These are phyloP conservation scores for Thymelicus sylvestris DNA, from an alignment of 2,888 invertebrate genomes.

Conservation along the genomic window DNA sequence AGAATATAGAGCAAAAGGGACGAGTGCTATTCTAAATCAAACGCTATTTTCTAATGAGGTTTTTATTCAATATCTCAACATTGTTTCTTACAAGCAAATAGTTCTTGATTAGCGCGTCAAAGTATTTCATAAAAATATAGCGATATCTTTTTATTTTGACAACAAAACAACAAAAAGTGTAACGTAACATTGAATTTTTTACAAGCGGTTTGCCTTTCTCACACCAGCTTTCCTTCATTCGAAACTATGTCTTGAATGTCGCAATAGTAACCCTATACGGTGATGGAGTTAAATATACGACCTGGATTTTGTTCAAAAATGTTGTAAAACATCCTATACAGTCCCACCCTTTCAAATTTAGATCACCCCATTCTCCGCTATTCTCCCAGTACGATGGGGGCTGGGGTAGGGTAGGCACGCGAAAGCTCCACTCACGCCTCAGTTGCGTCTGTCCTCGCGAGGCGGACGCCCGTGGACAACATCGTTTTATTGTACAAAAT, in stretches of 20 bases:
- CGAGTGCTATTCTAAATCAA: too few relatives aligned
- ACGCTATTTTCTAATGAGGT: too few relatives aligned
- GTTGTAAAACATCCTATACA: slow-evolving; percentile 16
- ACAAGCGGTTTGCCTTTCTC: slow-evolving; percentile 12
- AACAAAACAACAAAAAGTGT: slow-evolving; percentile 5
- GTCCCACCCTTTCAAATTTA: slow-evolving; percentile 4
- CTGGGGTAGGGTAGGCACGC: background rate
- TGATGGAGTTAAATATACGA: too few relatives aligned
- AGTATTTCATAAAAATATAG: too few relatives aligned
- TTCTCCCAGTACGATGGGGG: background rate
- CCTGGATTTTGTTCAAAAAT: background rate
- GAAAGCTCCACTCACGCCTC: slow-evolving; percentile 3
- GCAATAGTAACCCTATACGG: slow-evolving; percentile 1
- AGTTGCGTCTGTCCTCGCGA: slow-evolving; percentile 8
- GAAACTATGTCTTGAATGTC: background rate
- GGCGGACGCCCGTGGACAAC: background rate
- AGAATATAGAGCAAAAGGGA: too few relatives aligned
- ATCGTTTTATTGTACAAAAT: background rate
- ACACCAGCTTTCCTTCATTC: slow-evolving; percentile 20
- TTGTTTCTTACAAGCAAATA: too few relatives aligned
- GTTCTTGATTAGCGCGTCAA: too few relatives aligned
- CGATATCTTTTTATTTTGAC: too few relatives aligned
- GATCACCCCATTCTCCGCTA: slow-evolving; percentile 4
- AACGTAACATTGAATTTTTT: slow-evolving; percentile 17
- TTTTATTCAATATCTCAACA: too few relatives aligned